Evolutionary conservation across 2,888 invertebrate genomes (phyloP), one percentile per base, ranked within the genome.

Genomic region (Dasysyrphus albostriatus): DNA sequence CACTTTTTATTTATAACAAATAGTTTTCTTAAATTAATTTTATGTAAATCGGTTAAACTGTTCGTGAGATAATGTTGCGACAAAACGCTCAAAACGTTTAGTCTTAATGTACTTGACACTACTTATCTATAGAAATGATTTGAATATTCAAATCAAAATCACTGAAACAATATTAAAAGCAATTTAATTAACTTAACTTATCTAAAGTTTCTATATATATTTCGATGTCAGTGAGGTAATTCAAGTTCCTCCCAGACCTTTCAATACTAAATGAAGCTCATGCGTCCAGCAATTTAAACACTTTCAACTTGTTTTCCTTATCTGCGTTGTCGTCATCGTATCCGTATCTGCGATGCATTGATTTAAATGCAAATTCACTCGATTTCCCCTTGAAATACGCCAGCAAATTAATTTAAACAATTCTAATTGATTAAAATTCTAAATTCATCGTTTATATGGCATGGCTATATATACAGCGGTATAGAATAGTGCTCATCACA

Each of bases 341-440:
- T 10, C 19, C 12, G 5, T 19, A 59, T 49, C n/a, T n/a, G n/a
- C n/a, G n/a, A 19, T 70, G 51, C 61, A 75, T 70, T 75, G 47
- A 84, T 84, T 84, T 54, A 84, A 76, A 84, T 81, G 84, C 84
- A 84, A 84, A 84, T 84, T 37, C 65, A 42, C 24, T 49, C 29
- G 44, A 75, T 75, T 44, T 54, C 65, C 75, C 76, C 72, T 47
- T 6, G 39, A 61, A 76, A 76, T 84, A 67, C 54, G n/a, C 8
- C 32, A n/a, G 76, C 75, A 76, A 84, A 84, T 84, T 84, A 84
- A 84, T 84, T 84, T 72, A 80, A 84, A 84, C 84, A 80, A 84
- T 81, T 72, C 84, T 84, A 80, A 81, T 80, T 76, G 81, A 84
- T 84, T 84, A 63, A 81, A 81, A 76, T 80, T 84, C 84, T 59